Percentiles rank a stretch among this genome's conserved stretches.
These are phyloP conservation scores for Eupithecia inturbata DNA, from an alignment of 2,888 invertebrate species.

Conservation along the genomic window DNA sequence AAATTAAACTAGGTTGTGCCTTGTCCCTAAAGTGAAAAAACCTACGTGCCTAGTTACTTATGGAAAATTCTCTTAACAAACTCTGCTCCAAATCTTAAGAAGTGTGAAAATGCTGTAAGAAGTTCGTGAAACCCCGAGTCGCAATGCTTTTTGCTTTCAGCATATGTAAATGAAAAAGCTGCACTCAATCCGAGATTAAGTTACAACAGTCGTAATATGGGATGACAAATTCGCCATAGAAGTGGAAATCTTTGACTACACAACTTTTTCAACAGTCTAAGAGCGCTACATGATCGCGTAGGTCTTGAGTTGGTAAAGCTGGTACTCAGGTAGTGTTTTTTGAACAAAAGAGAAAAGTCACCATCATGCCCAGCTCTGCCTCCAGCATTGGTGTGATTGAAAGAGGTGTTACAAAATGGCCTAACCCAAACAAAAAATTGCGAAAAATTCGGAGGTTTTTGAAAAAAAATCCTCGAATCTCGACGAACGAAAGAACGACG, in stretches of 20 bases:
- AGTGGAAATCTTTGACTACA: slow-evolving; percentile 11
- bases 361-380: not conserved
- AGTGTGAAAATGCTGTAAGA: slow-evolving; percentile 8
- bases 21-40: too few species aligned
- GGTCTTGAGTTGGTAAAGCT: not conserved
- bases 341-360: not conserved
- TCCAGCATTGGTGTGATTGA: not conserved
- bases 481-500: too few species aligned
- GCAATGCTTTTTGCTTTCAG: slow-evolving; percentile 10
- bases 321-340: not conserved
- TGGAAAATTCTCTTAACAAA: not conserved
- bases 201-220: slow-evolving; percentile 18
- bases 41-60: not conserved
- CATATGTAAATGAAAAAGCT: slow-evolving; percentile 38
- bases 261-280: not conserved
- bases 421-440: not conserved
- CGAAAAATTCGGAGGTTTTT: not conserved
- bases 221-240: slow-evolving; percentile 8
- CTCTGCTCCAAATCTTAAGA: slow-evolving; percentile 21
- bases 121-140: not conserved
- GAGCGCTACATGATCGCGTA: not conserved
- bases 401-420: not conserved
- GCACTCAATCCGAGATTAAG: slow-evolving; percentile 56
- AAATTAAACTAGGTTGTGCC: not conserved
- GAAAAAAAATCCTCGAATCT: too few species aligned